phyloP scores from a whole-genome alignment of 2,797 vertebrate genomes.

The Rhinatrema bivittatum region DNA sequence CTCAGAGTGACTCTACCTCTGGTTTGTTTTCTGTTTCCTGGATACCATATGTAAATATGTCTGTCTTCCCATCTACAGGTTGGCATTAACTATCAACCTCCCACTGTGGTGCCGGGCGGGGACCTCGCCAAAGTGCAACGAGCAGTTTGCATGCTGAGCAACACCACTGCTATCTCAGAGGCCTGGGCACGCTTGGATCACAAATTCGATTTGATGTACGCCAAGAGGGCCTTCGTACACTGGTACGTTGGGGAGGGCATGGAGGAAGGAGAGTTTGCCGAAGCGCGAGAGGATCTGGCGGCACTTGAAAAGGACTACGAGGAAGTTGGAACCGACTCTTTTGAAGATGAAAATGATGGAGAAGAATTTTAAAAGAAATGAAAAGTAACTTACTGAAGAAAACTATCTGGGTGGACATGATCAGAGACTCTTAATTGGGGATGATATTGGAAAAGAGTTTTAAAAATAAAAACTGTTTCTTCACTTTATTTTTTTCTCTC shows the following conservation, averaged over 20 bases:
- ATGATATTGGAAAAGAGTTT: no score
- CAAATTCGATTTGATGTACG: slow-evolving; percentile 94
- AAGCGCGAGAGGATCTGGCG: slow-evolving; percentile 88
- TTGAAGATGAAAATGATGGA: slow-evolving; percentile 61
- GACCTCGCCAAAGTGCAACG: slow-evolving; percentile 84
- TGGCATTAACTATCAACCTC: slow-evolving; percentile 91
- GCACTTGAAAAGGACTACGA: slow-evolving; percentile 95
- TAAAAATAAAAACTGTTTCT: no score
- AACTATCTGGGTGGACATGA: not conserved
- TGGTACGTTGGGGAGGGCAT: slow-evolving; percentile 95
- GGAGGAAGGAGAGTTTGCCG: slow-evolving; percentile 92
- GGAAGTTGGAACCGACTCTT: slow-evolving; percentile 80
- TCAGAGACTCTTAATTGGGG: not conserved
- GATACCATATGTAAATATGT: no score
- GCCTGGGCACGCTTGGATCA: slow-evolving; percentile 89
- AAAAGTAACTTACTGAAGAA: not conserved
- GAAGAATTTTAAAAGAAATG: slow-evolving; percentile 45
- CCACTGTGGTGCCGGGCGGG: slow-evolving; percentile 81
- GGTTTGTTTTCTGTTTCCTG: not conserved
- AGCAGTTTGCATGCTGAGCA: slow-evolving; percentile 91
- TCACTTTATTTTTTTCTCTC: no score
- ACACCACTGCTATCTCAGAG: slow-evolving; percentile 87
- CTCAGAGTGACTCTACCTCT: not conserved
- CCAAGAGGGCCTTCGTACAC: slow-evolving; percentile 93
- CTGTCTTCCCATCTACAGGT: slow-evolving; percentile 62